These are phyloP conservation scores for Wiebesia pumilae DNA, from an alignment of 1,140 invertebrate genomes.

Conservation along the genomic window DNA sequence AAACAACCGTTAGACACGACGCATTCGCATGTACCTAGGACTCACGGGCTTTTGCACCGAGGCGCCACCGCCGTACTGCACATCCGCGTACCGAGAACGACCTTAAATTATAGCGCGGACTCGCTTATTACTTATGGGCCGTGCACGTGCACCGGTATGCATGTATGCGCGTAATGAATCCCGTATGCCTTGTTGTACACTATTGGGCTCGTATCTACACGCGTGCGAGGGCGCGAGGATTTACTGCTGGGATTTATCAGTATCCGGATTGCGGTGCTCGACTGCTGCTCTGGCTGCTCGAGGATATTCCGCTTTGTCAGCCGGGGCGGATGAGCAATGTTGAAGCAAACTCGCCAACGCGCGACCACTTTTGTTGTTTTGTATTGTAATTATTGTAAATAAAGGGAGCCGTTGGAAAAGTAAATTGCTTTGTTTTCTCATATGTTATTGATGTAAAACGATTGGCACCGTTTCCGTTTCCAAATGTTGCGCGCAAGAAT, in stretches of 20 bases:
- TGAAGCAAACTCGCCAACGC: neutral
- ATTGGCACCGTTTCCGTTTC: too few relatives aligned
- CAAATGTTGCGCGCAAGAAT: neutral
- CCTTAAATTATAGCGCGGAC: constrained; percentile 35
- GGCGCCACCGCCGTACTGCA: neutral
- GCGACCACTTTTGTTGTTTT: neutral
- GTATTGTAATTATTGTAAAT: neutral
- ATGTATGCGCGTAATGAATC: neutral
- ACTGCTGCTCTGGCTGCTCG: too few relatives aligned
- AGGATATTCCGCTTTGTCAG: too few relatives aligned
- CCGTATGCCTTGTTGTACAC: neutral
- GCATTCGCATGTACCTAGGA: neutral
- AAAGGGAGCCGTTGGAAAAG: neutral
- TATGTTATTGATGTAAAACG: neutral
- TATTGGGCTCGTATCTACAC: neutral
- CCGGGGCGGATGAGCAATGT: neutral
- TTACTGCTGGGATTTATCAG: neutral
- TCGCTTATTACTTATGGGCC: constrained; percentile 22
- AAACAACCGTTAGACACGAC: too few relatives aligned
- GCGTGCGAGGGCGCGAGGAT: neutral
- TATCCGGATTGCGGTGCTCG: neutral
- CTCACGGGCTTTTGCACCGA: neutral
- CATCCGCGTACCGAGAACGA: constrained; percentile 4
- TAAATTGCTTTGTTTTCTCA: neutral
- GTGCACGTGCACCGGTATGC: neutral